These are phyloP conservation scores for Schizaphis graminum DNA, from an alignment of 2,888 invertebrate species.

Conservation along the genomic window DNA sequence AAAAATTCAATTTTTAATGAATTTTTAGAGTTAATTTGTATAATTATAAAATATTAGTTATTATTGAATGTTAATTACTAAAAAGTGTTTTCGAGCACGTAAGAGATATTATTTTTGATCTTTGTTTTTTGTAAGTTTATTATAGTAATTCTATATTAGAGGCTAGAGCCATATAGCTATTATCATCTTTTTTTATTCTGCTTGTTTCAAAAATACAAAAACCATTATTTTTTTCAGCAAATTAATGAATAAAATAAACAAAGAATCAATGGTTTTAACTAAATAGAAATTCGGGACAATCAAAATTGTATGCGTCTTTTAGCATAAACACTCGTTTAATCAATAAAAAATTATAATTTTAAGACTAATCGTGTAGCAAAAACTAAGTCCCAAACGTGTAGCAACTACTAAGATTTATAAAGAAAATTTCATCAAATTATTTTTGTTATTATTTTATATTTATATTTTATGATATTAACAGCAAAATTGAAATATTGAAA, in stretches of 20 bases:
- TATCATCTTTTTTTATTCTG: background rate
- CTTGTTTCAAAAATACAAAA: background rate
- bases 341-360: background rate
- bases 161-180: background rate
- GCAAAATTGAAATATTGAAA: background rate
- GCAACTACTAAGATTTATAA: background rate
- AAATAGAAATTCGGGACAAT: too few relatives aligned
- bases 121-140: background rate
- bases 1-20: background rate
- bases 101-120: background rate
- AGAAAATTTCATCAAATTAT: background rate
- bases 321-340: background rate
- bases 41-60: background rate
- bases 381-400: background rate
- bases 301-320: too few relatives aligned
- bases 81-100: too few relatives aligned
- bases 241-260: background rate
- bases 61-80: too few relatives aligned
- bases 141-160: background rate
- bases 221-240: background rate
- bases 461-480: background rate
- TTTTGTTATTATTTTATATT: background rate
- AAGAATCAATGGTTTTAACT: background rate
- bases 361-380: background rate
- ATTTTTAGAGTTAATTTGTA: background rate